phyloP scores from a whole-genome alignment of 2,888 invertebrate species.

The Aelia acuminata region DNA sequence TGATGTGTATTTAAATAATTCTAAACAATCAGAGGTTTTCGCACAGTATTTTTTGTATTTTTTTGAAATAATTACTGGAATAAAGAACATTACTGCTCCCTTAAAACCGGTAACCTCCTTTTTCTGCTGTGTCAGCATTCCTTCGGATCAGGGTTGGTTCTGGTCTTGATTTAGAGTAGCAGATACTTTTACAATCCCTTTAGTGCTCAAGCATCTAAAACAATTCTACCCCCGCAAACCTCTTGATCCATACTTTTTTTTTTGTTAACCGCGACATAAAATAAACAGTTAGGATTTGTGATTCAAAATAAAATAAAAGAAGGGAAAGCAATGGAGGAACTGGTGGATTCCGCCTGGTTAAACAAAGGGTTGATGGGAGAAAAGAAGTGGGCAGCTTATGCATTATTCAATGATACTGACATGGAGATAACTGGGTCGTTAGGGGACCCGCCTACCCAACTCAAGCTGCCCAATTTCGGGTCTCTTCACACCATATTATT shows the following conservation, averaged over 20 bases:
- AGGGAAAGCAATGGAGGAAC: neutral
- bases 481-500: neutral
- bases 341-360: neutral
- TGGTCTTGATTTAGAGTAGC: neutral
- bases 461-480: neutral
- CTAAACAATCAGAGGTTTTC: no score
- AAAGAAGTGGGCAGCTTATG: conserved; percentile 33
- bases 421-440: conserved; percentile 33
- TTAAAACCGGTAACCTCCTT: neutral
- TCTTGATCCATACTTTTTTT: neutral
- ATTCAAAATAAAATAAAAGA: neutral
- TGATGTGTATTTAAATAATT: no score
- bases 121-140: neutral
- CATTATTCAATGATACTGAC: conserved; percentile 26
- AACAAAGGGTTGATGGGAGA: conserved; percentile 15
- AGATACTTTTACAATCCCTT: neutral
- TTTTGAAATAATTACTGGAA: neutral
- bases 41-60: no score
- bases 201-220: neutral
- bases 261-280: neutral
- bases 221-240: neutral
- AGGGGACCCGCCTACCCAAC: neutral
- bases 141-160: neutral
- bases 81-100: neutral
- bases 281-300: neutral